These are phyloP conservation scores for Pararge aegeria DNA, from an alignment of 1,140 invertebrate species.

Conservation along the genomic window DNA sequence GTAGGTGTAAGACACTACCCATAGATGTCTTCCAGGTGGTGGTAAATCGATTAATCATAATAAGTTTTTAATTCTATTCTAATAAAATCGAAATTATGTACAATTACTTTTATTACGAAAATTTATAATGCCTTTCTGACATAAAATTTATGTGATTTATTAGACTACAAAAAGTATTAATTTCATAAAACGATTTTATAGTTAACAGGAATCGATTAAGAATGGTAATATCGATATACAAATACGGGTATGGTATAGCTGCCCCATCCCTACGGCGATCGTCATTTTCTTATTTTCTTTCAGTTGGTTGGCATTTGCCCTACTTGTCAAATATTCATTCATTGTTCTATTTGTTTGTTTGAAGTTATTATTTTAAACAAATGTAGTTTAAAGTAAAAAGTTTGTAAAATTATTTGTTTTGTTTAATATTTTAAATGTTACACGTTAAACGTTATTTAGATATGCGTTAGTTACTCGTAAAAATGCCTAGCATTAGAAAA, in stretches of 20 bases:
- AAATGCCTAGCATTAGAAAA: conserved; percentile 83
- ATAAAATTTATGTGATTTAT: no score
- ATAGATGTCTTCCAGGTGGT: no score
- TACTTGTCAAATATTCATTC: conserved; percentile 31
- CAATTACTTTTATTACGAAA: no score
- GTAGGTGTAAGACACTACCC: no score
- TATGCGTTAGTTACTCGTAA: conserved; percentile 35
- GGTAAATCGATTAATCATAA: no score
- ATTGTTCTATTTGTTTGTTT: conserved; percentile 24
- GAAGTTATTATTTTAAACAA: conserved; percentile 28
- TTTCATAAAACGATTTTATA: neutral
- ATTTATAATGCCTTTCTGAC: no score
- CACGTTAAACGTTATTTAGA: conserved; percentile 10
- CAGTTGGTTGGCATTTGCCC: conserved; percentile 32
- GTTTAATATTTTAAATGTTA: conserved; percentile 21
- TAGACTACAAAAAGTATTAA: no score
- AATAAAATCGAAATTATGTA: no score
- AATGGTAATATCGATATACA: neutral
- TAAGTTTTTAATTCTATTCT: no score
- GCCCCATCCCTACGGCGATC: neutral
- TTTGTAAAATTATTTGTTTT: conserved; percentile 19
- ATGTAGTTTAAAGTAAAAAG: conserved; percentile 22
- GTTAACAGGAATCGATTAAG: neutral
- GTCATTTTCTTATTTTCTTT: conserved; percentile 1
- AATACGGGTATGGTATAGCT: neutral